phyloP scores from a whole-genome alignment of 2,888 invertebrate species.

The Steromphala cineraria region DNA sequence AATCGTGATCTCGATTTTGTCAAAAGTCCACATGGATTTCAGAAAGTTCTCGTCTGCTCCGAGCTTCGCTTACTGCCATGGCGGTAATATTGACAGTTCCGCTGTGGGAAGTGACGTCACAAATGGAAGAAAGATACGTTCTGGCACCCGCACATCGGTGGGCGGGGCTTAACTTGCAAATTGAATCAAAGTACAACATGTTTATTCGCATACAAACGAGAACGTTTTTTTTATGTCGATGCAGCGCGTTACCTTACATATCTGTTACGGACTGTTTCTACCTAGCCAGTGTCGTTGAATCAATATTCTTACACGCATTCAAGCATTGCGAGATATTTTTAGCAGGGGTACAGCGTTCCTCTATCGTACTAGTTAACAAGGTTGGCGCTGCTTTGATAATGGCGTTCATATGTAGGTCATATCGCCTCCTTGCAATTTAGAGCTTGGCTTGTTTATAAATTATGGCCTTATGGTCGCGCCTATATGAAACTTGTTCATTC shows the following conservation, averaged over 20 bases:
- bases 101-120: slow-evolving; percentile 16
- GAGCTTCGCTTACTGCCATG: slow-evolving; percentile 2
- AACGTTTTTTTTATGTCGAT: no score
- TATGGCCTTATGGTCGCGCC: no score
- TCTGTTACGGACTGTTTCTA: no score
- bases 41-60: slow-evolving; percentile 2
- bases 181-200: background rate
- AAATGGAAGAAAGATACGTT: slow-evolving; percentile 5
- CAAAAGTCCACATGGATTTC: background rate
- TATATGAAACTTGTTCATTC: no score
- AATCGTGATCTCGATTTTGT: background rate
- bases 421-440: background rate
- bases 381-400: background rate
- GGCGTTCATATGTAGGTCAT: background rate
- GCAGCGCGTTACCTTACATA: no score
- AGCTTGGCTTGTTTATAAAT: no score
- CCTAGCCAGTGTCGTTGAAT: no score
- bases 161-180: slow-evolving; percentile 2
- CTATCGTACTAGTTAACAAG: no score
- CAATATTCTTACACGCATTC: no score
- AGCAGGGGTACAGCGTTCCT: no score
- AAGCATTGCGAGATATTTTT: no score
- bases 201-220: background rate
- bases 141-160: slow-evolving; percentile 5
- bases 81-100: slow-evolving; percentile 10